Percentiles rank a stretch among this genome's conserved stretches.
Conservation (phyloP, 1,140 invertebrate genomes). For the Lepidotrigona ventralis region DNA sequence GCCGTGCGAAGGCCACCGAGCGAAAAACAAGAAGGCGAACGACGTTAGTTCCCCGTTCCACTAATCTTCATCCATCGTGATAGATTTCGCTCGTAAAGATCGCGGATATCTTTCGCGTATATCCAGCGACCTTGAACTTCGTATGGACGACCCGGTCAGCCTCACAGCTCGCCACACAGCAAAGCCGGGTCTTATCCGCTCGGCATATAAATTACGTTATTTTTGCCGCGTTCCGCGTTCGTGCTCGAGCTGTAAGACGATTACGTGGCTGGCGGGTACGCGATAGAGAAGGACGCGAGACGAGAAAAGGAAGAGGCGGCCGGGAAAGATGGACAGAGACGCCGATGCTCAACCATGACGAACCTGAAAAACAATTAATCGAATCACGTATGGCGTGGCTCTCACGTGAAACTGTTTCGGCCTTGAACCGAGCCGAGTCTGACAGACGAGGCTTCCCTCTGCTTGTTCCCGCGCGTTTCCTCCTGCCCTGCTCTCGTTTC, state of each 20-base stretch:
- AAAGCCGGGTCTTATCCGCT: conserved; percentile 42
- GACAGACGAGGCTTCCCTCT: conserved; percentile 1
- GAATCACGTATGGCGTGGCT: conserved; percentile 54
- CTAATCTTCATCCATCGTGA: not conserved
- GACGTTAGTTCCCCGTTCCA: not conserved
- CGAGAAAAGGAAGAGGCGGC: too few species aligned
- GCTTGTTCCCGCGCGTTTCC: not conserved
- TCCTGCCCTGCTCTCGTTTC: not conserved
- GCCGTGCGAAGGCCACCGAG: not conserved
- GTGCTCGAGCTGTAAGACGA: conserved; percentile 24
- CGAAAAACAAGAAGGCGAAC: not conserved
- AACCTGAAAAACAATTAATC: conserved; percentile 65
- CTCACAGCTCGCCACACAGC: not conserved
- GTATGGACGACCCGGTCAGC: conserved; percentile 26
- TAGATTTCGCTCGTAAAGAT: not conserved
- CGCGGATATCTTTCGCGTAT: not conserved
- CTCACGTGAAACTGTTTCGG: conserved; percentile 47
- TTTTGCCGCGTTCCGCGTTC: conserved; percentile 36
- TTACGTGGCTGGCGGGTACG: conserved; percentile 16
- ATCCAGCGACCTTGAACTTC: conserved; percentile 47
- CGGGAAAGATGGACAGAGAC: not conserved
- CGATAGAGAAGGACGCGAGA: not conserved
- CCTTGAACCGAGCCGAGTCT: conserved; percentile 58
- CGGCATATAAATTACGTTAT: conserved; percentile 46
- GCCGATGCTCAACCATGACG: conserved; percentile 8